Evolutionary conservation across 2,797 vertebrate genomes (phyloP), one percentile per base, ranked within the genome.

Genomic region (Acrocephalus scirpaceus): DNA sequence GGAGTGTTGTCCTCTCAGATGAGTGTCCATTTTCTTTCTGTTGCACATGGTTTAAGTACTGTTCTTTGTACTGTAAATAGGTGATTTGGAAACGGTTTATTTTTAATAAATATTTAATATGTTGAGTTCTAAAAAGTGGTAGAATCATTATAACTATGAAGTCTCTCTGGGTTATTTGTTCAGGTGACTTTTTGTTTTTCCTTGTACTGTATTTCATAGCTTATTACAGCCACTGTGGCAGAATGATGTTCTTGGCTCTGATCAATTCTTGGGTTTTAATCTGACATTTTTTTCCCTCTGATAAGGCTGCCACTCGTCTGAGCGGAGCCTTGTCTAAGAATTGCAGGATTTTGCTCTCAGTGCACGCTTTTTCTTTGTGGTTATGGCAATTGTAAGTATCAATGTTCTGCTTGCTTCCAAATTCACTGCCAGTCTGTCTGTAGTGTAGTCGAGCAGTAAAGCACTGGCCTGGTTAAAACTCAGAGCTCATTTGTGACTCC

Each of bases 71-170:
- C 86, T 98, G 96, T 98, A 98, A 94, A 98, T 98, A 98, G 96
- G 96, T 97, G 88, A 95, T 97, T 97, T 97, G 95, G 92, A 98
- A 96, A 96, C 95, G 79, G 97, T 98, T 98, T 98, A 98, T 98
- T 98, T 98, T 98, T 97, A 98, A 98, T 98, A 98, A 98, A 98
- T 98, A 97, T 97, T 97, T 93, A 97, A 97, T 96, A 96, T 93
- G 96, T 97, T 87, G 81, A 97, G 96, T 96, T 96, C 97, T 97
- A 97, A 90, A 93, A 96, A 94, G 90, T 96, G 97, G 93, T 98
- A 97, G 96, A 95, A 96, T 96, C 97, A 93, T 96, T 96, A 91
- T 96, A 97, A 93, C 77, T 96, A 94, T 95, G 79, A 96, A 95
- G 86, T 95, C 36, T 90, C 76, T 97, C 96, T 86, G 94, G 93